Percentiles rank a stretch among this genome's conserved stretches.
Evolutionary conservation across 2,113 vertebrate species (phyloP).

Genomic region (Aptenodytes patagonicus): DNA sequence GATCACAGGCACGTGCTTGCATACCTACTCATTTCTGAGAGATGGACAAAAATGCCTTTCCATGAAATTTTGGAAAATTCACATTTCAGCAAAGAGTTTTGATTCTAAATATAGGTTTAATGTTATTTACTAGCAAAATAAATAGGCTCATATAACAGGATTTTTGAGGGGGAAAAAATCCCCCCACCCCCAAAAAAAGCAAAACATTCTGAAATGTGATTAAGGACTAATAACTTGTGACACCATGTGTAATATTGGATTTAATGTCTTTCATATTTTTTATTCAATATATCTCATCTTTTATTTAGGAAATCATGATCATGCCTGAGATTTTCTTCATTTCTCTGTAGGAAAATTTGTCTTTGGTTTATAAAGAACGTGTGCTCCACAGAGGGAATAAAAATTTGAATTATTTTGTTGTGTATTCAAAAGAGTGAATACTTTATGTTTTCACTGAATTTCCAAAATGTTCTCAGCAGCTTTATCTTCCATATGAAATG

Average conservation of each 20-base stretch:
- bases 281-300: background rate
- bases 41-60: background rate
- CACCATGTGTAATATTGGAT: background rate
- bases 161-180: background rate
- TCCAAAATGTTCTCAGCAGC: background rate
- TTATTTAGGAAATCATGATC: background rate
- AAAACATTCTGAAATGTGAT: background rate
- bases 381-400: background rate
- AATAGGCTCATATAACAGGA: background rate
- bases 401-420: slow-evolving; percentile 9
- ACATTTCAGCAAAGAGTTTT: background rate
- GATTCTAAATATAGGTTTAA: background rate
- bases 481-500: background rate
- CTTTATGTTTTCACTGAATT: background rate
- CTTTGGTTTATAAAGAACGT: background rate
- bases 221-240: background rate
- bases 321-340: background rate
- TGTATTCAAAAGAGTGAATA: background rate
- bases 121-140: background rate
- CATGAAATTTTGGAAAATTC: background rate
- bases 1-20: background rate
- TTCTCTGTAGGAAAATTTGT: background rate
- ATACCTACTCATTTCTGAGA: background rate
- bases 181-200: fast-evolving
- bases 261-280: background rate